Evolutionary conservation across 2,113 vertebrate genomes (phyloP), one percentile per base, ranked within the genome.

Genomic region (Rhinogobius similis): DNA sequence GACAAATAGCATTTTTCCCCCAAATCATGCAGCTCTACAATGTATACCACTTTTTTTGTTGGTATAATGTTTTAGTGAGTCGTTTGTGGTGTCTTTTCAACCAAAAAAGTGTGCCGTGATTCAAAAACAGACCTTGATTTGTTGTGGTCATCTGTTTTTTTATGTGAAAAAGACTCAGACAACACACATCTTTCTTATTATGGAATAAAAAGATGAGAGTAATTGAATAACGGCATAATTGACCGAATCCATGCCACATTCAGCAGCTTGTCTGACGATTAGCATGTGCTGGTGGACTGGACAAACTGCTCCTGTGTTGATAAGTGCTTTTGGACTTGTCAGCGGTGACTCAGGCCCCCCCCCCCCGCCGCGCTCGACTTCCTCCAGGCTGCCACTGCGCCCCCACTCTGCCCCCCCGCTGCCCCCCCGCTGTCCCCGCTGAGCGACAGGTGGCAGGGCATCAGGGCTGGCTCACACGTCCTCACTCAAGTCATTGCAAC

Each of bases 361-460:
- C 39, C 27, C 67, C 62, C 66, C 16, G 24, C 72, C 62, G 61
- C 65, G 75, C 70, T 14, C 53, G 44, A 43, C 44, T 27, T 48
- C 74, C 72, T 68, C 29, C n/a, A 52, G 72, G 26, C 13, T 75
- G 65, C 29, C 59, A 61, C 68, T 65, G 18, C 58, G 64, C 70
- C 21, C 38, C 73, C 48, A 52, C 48, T 36, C 32, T 36, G 32
- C 10, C 20, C 46, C 20, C 3, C 21, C n/a, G n/a, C n/a, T n/a
- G n/a, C 10, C 18, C 21, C 10, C 68, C 74, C 75, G 56, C 67
- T 36, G 50, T 8, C 68, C 74, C 81, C 52, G 24, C 27, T 59
- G 72, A 66, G 59, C 65, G 83, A 67, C 80, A 81, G 80, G 85
- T 87, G 85, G 70, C 72, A 78, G 79, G 69, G 67, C 36, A 59